These are phyloP conservation scores for Zaprionus camerounensis DNA, from an alignment of 1,140 invertebrate species.

Conservation along the genomic window DNA sequence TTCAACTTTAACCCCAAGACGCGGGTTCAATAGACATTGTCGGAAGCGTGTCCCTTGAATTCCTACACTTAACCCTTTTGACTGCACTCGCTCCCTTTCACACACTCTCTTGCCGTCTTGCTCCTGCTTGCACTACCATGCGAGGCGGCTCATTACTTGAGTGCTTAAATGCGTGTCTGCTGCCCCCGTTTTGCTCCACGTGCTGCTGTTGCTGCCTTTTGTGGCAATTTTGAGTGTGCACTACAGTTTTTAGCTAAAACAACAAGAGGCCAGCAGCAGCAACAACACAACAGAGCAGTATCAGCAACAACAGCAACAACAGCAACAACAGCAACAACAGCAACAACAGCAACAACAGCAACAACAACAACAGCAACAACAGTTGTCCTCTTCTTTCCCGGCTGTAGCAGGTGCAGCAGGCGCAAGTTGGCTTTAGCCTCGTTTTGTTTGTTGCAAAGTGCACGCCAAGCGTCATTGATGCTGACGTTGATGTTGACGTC, in stretches of 20 bases:
- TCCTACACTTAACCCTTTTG: conserved; percentile 61
- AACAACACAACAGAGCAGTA: conserved; percentile 27
- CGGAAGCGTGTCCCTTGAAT: conserved; percentile 50
- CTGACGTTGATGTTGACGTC: conserved; percentile 64
- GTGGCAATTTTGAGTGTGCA: conserved; percentile 74
- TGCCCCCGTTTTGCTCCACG: not conserved
- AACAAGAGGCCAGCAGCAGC: conserved; percentile 55
- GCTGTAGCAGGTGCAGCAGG: conserved; percentile 39
- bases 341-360: not conserved
- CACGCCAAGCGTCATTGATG: conserved; percentile 74
- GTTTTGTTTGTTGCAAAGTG: conserved; percentile 73
- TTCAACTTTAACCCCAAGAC: conserved; percentile 65
- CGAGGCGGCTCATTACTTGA: conserved; percentile 74
- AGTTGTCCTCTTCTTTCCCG: conserved; percentile 37
- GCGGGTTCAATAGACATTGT: conserved; percentile 73
- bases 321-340: conserved; percentile 1
- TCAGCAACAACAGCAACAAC: conserved; percentile 5
- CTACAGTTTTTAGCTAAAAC: conserved; percentile 78
- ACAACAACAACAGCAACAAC: conserved; percentile 1
- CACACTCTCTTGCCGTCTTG: not conserved
- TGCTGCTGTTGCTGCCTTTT: conserved; percentile 48
- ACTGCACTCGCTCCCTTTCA: conserved; percentile 38
- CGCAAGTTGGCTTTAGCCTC: conserved; percentile 51
- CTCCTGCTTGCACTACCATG: not conserved
- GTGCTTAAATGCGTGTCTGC: conserved; percentile 63